A percentile compares a stretch with the other conserved stretches of the same genome.
These are phyloP conservation scores for Caenorhabditis sp. DNA, from an alignment of 2,888 invertebrate genomes.

Conservation along the genomic window DNA sequence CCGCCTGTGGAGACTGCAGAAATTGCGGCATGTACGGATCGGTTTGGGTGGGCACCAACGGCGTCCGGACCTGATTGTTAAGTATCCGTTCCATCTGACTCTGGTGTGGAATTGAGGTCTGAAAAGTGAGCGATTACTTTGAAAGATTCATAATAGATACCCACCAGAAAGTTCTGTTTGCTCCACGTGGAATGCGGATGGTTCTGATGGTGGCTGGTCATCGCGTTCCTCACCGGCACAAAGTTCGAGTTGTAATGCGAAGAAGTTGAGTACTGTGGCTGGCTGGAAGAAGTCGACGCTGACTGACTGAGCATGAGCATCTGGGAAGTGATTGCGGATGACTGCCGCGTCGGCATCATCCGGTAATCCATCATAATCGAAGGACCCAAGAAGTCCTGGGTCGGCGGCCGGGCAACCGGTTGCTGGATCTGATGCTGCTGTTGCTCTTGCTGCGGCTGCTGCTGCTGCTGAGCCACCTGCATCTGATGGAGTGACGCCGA, in stretches of 20 bases:
- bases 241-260: constrained; percentile 44
- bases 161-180: constrained; percentile 30
- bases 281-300: constrained; percentile 29
- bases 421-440: constrained; percentile 45
- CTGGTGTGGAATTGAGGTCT: constrained; percentile 20
- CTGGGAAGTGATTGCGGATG: constrained; percentile 63
- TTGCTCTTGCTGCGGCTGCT: constrained; percentile 5
- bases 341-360: constrained; percentile 63
- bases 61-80: constrained; percentile 21
- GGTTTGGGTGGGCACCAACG: not conserved
- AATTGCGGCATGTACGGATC: constrained; percentile 73
- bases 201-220: constrained; percentile 11
- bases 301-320: constrained; percentile 63
- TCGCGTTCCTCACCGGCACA: constrained; percentile 13
- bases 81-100: constrained; percentile 43
- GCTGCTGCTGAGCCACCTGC: constrained; percentile 5
- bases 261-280: constrained; percentile 62
- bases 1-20: constrained; percentile 56
- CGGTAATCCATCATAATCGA: constrained; percentile 48
- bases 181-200: constrained; percentile 29
- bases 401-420: constrained; percentile 19
- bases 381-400: constrained; percentile 29
- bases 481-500: constrained; percentile 45
- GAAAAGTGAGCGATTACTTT: not conserved
- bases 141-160: not conserved